phyloP scores from a whole-genome alignment of 2,113 vertebrate species.

The Solea solea region DNA sequence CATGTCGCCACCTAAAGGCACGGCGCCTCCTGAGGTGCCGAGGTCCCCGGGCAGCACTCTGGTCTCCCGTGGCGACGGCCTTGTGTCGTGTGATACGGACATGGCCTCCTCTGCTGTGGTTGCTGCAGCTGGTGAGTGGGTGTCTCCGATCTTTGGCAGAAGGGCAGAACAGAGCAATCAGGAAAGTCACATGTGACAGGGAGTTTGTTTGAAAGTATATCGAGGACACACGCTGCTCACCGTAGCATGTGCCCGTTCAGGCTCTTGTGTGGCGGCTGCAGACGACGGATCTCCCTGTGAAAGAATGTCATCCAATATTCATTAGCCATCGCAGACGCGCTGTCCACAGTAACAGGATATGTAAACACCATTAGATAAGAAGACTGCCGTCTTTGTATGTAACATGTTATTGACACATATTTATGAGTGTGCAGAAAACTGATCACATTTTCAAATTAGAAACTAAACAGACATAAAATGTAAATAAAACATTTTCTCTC shows the following conservation, averaged over 20 bases:
- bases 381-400: background rate
- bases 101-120: slow-evolving; percentile 92
- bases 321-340: slow-evolving; percentile 57
- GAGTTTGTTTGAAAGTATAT: background rate
- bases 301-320: slow-evolving; percentile 67
- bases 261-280: slow-evolving; percentile 53
- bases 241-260: slow-evolving; percentile 57
- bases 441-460: background rate
- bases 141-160: slow-evolving; percentile 77
- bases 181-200: background rate
- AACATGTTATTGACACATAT: background rate
- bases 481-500: background rate
- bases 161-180: slow-evolving; percentile 7
- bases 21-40: slow-evolving; percentile 59
- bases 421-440: background rate
- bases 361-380: slow-evolving; percentile 34
- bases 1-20: slow-evolving; percentile 70
- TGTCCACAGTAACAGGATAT: slow-evolving; percentile 53
- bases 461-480: background rate
- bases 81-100: slow-evolving; percentile 75
- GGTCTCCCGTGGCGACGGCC: slow-evolving; percentile 71
- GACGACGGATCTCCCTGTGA: slow-evolving; percentile 66
- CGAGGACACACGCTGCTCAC: slow-evolving; percentile 42
- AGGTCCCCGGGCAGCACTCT: slow-evolving; percentile 71
- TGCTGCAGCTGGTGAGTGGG: slow-evolving; percentile 85